Percentiles rank a stretch among this genome's conserved stretches.
Evolutionary conservation across 2,888 invertebrate species (phyloP).

Genomic region (Timandra comae): DNA sequence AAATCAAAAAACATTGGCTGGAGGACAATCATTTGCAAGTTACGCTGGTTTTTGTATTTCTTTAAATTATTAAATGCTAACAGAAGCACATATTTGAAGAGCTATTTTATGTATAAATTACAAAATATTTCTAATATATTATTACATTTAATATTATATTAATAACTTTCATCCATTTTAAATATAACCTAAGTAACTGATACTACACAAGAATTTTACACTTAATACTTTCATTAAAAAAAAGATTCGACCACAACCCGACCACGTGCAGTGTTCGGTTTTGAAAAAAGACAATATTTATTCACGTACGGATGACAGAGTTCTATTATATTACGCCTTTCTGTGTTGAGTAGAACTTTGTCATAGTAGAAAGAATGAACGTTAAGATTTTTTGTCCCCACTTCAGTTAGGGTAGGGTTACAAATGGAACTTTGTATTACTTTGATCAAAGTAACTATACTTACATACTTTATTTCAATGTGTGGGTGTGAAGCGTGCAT

Average conservation of each 20-base stretch:
- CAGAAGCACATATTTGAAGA: no score
- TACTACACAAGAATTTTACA: slow-evolving; percentile 58
- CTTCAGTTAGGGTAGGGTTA: slow-evolving; percentile 65
- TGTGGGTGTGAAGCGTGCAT: slow-evolving; percentile 42
- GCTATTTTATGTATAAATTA: no score
- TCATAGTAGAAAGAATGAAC: no score
- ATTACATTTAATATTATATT: no score
- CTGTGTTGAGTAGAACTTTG: no score
- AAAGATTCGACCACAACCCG: slow-evolving; percentile 61
- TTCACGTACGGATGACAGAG: slow-evolving; percentile 20
- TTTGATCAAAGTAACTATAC: slow-evolving; percentile 30
- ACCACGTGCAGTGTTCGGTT: slow-evolving; percentile 67
- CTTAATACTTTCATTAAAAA: slow-evolving; percentile 66
- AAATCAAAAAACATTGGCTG: no score
- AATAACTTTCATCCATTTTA: no score
- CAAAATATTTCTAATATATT: no score
- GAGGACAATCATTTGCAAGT: no score
- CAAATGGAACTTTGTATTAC: slow-evolving; percentile 62
- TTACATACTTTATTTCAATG: slow-evolving; percentile 18
- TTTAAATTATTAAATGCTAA: no score
- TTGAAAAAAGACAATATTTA: slow-evolving; percentile 54
- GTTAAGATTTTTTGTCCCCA: slow-evolving; percentile 46
- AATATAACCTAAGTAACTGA: slow-evolving; percentile 35
- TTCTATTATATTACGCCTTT: no score
- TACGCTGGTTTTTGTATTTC: no score